A percentile compares a stretch with the other conserved stretches of the same genome.
Evolutionary conservation across 2,797 vertebrate genomes (phyloP).

Genomic region (Acanthurus lineatus): DNA sequence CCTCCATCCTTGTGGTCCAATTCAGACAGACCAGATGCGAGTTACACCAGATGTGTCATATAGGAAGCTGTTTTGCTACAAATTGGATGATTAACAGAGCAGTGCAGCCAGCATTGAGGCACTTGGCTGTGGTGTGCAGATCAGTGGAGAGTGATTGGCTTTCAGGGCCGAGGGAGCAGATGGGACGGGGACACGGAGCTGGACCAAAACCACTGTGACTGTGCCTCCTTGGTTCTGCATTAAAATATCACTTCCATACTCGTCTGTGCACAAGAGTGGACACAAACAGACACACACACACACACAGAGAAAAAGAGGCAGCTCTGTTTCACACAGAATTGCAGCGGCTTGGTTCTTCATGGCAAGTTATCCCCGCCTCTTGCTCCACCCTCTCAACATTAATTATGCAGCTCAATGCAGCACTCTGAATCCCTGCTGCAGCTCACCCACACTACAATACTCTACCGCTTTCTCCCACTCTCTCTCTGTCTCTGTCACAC

Average conservation of each 20-base stretch:
- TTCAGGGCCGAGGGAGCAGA: constrained; percentile 76
- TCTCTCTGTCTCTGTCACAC: constrained; percentile 47
- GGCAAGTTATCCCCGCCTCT: constrained; percentile 73
- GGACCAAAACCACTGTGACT: constrained; percentile 46
- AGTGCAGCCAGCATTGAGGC: constrained; percentile 60
- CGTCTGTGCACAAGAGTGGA: constrained; percentile 31
- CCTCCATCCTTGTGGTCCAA: constrained; percentile 50
- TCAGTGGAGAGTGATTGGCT: constrained; percentile 71
- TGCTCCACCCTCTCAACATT: constrained; percentile 84
- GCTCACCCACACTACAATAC: constrained; percentile 79
- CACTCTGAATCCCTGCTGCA: constrained; percentile 84
- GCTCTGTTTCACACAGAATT: constrained; percentile 36
- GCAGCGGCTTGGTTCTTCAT: constrained; percentile 59
- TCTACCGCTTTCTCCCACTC: constrained; percentile 58
- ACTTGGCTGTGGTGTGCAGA: constrained; percentile 63
- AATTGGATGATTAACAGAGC: constrained; percentile 81
- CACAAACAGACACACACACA: background rate
- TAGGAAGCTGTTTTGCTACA: constrained; percentile 74
- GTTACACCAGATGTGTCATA: constrained; percentile 77
- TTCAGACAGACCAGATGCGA: constrained; percentile 63
- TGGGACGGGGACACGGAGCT: constrained; percentile 69
- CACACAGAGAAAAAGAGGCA: background rate
- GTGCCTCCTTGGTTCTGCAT: constrained; percentile 56
- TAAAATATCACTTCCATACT: constrained; percentile 36
- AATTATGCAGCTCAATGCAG: constrained; percentile 91